Base-by-base conservation (phyloP, 2,797 vertebrate genomes). In the Lophius americanus region DNA sequence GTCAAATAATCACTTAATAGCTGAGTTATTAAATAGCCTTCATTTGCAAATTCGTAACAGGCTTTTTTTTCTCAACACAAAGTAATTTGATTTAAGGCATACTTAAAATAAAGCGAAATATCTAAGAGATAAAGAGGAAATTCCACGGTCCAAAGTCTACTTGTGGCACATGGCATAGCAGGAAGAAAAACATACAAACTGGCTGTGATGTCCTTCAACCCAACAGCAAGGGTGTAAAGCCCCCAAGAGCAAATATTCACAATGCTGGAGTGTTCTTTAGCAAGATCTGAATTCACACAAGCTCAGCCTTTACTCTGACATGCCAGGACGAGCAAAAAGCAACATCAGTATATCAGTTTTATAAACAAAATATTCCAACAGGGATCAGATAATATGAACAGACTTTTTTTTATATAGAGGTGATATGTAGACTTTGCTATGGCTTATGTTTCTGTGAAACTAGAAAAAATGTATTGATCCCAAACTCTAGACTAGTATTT, bases 21-120 rank as follows among this genome's bases (percentile, higher is more conserved):
- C 61, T 82, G 66, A 82, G 48, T 81, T 81, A 89, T 90, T 87
- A 78, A 60, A 69, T 0, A 46, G 9, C n/a, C 36, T 58, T 53
- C 13, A 23, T 1, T 4, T 7, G 32, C 6, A 23, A 23, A 23
- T 23, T 23, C 23, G 23, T 23, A 23, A 23, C 23, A 23, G 23
- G 23, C 10, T 2, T 11, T 11, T 11, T 10, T 11, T 5, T 6
- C 6, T 51, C 23, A 9, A 48, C 38, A 6, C 8, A 23, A 23
- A 23, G 23, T 23, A 23, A 23, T 50, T 32, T 4, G 32, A 48
- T 35, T 52, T 39, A 41, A 57, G 8, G 11, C 3, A 56, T 72
- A 74, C 55, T 14, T 50, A 42, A 65, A 55, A 52, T 1, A 57
- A 50, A 37, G 4, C 2, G 0, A 37, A 48, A 41, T 3, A 2